Evolutionary conservation across 2,888 invertebrate genomes (phyloP).

Genomic region (Trichopria drosophilae): DNA sequence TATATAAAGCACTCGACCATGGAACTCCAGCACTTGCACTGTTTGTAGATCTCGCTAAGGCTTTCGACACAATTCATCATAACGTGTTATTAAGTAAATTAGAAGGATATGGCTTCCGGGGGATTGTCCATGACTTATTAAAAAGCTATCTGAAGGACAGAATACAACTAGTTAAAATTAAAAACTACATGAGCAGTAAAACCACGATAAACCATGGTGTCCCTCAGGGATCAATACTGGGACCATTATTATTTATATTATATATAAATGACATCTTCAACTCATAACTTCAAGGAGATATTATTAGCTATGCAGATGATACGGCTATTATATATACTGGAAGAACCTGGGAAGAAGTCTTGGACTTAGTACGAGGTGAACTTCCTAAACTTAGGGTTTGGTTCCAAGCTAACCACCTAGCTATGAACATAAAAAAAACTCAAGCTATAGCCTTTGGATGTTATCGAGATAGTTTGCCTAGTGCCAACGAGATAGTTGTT

Average conservation of each 20-base stretch:
- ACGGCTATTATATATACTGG: neutral
- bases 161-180: conserved; percentile 3
- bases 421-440: conserved; percentile 1
- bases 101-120: conserved; percentile 3
- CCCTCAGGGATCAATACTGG: conserved; percentile 10
- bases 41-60: conserved; percentile 13
- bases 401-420: neutral
- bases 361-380: conserved; percentile 1
- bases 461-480: too few relatives aligned
- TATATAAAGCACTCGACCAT: too few relatives aligned
- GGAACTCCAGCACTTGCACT: too few relatives aligned
- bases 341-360: conserved; percentile 4
- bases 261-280: conserved; percentile 9
- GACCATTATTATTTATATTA: conserved; percentile 6
- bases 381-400: neutral
- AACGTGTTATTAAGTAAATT: conserved; percentile 3
- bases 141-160: conserved; percentile 8
- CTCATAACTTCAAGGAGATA: neutral
- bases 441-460: too few relatives aligned
- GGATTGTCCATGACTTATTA: neutral
- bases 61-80: conserved; percentile 12
- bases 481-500: too few relatives aligned
- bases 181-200: neutral
- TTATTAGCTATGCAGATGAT: conserved; percentile 11
- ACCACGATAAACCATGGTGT: neutral